These are phyloP conservation scores for Entelurus aequoreus DNA, from an alignment of 2,113 vertebrate species.

Conservation along the genomic window DNA sequence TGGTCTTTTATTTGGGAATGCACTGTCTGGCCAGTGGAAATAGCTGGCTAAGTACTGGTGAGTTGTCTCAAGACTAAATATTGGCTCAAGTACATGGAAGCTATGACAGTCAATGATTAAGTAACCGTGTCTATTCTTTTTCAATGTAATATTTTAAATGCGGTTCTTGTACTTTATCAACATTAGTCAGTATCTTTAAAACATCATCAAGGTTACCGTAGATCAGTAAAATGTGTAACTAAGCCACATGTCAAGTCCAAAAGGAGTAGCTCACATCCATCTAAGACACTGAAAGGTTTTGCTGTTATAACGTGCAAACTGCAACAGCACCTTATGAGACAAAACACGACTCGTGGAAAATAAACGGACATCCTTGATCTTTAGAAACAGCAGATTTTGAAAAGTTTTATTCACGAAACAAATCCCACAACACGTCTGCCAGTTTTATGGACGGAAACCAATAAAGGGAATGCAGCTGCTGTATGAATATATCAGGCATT, in stretches of 20 bases:
- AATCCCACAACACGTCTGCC: constrained; percentile 41
- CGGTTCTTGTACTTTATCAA: not conserved
- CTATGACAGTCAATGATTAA: constrained; percentile 54
- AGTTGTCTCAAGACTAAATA: constrained; percentile 35
- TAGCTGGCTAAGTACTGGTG: constrained; percentile 41
- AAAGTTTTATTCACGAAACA: constrained; percentile 31
- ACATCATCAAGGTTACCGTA: constrained; percentile 1
- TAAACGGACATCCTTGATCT: constrained; percentile 18
- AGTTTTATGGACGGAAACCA: constrained; percentile 34
- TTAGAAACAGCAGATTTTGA: constrained; percentile 18
- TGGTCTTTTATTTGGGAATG: constrained; percentile 30
- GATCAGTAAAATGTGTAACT: not conserved
- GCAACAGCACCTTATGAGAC: constrained; percentile 22
- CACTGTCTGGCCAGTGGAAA: constrained; percentile 50
- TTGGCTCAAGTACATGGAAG: constrained; percentile 50
- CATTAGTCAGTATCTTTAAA: constrained; percentile 2
- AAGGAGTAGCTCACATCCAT: constrained; percentile 8
- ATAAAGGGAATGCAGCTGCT: constrained; percentile 39
- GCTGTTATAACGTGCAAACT: constrained; percentile 24
- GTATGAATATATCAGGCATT: constrained; percentile 26
- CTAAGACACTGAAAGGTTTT: constrained; percentile 22
- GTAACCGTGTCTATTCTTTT: constrained; percentile 41
- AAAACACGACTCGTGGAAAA: constrained; percentile 36
- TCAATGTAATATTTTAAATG: constrained; percentile 17
- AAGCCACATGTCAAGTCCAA: too few species aligned